These are phyloP conservation scores for Polydesmus complanatus DNA, from an alignment of 2,888 invertebrate species.

Conservation along the genomic window DNA sequence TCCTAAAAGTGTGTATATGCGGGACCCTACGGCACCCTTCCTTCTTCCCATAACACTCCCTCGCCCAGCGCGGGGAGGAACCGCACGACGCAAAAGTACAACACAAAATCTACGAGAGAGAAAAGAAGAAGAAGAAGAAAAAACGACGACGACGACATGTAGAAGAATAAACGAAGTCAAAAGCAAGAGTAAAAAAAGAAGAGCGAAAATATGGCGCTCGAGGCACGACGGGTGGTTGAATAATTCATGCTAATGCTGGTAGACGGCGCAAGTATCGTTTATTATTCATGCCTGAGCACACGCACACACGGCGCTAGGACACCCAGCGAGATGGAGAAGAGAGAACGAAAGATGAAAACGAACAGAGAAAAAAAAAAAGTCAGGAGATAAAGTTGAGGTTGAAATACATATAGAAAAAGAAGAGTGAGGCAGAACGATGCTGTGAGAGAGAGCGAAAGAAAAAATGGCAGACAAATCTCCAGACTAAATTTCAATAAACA, in stretches of 20 bases:
- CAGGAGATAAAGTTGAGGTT: too few species aligned
- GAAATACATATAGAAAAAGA: too few species aligned
- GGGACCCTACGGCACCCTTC: too few species aligned
- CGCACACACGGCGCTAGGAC: not conserved
- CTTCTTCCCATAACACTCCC: not conserved
- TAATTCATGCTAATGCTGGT: constrained; percentile 10
- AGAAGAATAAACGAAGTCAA: not conserved
- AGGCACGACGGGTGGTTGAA: constrained; percentile 10
- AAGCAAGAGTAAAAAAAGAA: not conserved
- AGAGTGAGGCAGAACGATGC: too few species aligned
- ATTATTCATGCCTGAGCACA: constrained; percentile 9
- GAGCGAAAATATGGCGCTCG: constrained; percentile 8
- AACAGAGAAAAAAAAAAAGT: not conserved
- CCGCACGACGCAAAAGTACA: not conserved
- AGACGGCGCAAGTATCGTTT: constrained; percentile 10
- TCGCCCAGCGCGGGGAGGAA: not conserved
- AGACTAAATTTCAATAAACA: too few species aligned
- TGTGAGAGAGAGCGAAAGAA: too few species aligned
- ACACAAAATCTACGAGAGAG: not conserved
- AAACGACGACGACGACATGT: not conserved
- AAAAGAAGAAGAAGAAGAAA: not conserved
- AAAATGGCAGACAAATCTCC: too few species aligned
- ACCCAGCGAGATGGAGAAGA: not conserved
- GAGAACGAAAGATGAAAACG: not conserved
- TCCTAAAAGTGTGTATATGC: too few species aligned